Base-by-base conservation (phyloP, 1,140 invertebrate genomes). In the Drosophila setifemur region DNA sequence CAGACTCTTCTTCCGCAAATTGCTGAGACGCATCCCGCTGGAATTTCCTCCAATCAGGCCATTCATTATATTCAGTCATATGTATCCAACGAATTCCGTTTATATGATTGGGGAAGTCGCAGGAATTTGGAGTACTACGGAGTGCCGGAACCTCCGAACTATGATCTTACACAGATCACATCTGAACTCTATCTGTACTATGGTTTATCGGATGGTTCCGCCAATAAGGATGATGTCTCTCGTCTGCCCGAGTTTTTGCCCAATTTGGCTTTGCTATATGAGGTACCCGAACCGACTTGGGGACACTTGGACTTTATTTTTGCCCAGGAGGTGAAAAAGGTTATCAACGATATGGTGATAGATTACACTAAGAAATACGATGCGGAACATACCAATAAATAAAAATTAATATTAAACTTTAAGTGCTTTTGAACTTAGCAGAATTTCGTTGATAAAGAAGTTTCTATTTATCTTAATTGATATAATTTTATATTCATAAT, bases 121-220 rank as follows among this genome's bases (percentile, higher is more conserved):
- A 81, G 54, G 31, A 93, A 93, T 68, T 44, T 89, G 26, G 48
- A 75, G 28, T 58, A 73, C 5, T 93, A 93, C 49, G 89, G 88
- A 1, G 73, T 78, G 14, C 9, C 73, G 9, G 81, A 58, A 12
- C 93, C 93, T 7, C 92, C 93, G 0, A 61, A 89, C 2, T 94
- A 94, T 66, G 88, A 92, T 37, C 50, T 93, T 4, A 81, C 89
- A 4, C 92, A 92, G 57, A 92, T 95, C 9, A 92, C 92, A 1
- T 40, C 73, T 4, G 93, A 94, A 2, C 85, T 94, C 0, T 92
- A 92, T 1, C 57, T 96, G 1, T 94, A 94, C 67, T 94, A 92
- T 33, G 93, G 93, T 14, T 83, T 92, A 1, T 90, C 92, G 4
- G 95, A 96, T 75, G 92, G 91, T 83, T 86, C 94, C 0, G 91